Conservation (phyloP, 2,888 invertebrate genomes). For the Empis livida region DNA sequence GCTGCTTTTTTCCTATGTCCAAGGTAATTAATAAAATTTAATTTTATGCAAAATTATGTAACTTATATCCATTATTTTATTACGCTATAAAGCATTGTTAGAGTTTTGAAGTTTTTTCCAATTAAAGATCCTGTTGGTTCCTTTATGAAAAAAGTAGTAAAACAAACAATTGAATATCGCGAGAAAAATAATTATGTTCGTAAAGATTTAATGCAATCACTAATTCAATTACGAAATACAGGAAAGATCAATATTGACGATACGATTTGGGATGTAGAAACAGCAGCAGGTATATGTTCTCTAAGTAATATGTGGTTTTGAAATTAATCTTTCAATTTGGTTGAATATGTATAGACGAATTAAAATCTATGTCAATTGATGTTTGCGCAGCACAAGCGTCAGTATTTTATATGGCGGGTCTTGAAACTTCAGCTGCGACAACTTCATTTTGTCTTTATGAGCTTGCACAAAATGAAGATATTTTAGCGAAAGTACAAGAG, state of each 20-base stretch:
- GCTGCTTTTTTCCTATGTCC: constrained; percentile 8
- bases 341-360: constrained; percentile 12
- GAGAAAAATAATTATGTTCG: constrained; percentile 31
- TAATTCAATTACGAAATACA: constrained; percentile 36
- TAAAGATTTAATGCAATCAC: constrained; percentile 37
- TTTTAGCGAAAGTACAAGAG: constrained; percentile 26
- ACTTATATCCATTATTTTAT: not conserved
- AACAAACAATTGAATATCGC: constrained; percentile 32
- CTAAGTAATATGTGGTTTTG: constrained; percentile 12
- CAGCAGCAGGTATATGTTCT: constrained; percentile 17
- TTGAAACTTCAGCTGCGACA: constrained; percentile 36
- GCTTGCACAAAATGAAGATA: constrained; percentile 31
- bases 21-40: constrained; percentile 12
- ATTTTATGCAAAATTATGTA: not conserved
- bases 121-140: constrained; percentile 16
- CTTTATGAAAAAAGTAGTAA: constrained; percentile 30
- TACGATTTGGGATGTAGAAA: constrained; percentile 25
- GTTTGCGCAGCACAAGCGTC: constrained; percentile 30
- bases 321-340: not conserved
- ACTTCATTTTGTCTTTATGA: constrained; percentile 33
- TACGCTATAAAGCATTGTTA: too few species aligned
- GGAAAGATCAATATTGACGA: constrained; percentile 28
- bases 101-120: constrained; percentile 2
- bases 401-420: constrained; percentile 37
- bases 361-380: constrained; percentile 29